Conservation (phyloP, 2,888 invertebrate species). For the Diloba caeruleocephala region DNA sequence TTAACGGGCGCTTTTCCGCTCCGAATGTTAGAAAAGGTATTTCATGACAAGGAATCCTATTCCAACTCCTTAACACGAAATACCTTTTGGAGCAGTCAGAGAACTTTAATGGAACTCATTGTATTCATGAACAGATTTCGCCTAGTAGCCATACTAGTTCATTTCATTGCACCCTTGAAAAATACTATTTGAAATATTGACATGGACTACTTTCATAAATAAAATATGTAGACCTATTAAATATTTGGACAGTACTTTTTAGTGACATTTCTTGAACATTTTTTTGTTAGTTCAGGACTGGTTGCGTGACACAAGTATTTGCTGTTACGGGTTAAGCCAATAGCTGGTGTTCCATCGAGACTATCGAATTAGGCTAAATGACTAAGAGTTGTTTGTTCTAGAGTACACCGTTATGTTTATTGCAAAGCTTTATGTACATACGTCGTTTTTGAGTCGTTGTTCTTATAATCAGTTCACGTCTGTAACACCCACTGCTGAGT, state of each 20-base stretch:
- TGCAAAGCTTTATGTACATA: slow-evolving; percentile 8
- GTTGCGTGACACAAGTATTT: slow-evolving; percentile 19
- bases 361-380: slow-evolving; percentile 65
- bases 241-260: slow-evolving; percentile 15
- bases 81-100: not conserved
- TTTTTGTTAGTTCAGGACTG: slow-evolving; percentile 12
- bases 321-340: slow-evolving; percentile 20
- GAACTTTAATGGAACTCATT: not conserved
- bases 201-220: slow-evolving; percentile 5
- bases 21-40: slow-evolving; percentile 13
- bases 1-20: slow-evolving; percentile 15
- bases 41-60: slow-evolving; percentile 8
- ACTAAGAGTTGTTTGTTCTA: slow-evolving; percentile 30
- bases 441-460: slow-evolving; percentile 12
- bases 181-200: too few relatives aligned
- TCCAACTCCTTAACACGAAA: not conserved
- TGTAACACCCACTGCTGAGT: too few relatives aligned
- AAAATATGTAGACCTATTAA: slow-evolving; percentile 23
- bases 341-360: slow-evolving; percentile 14
- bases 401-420: slow-evolving; percentile 39
- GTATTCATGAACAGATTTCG: not conserved
- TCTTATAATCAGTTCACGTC: too few relatives aligned
- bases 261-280: slow-evolving; percentile 14
- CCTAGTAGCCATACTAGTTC: too few relatives aligned
- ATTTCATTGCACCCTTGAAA: too few relatives aligned